These are phyloP conservation scores for Temnothorax longispinosus DNA, from an alignment of 1,140 invertebrate species.

Conservation along the genomic window DNA sequence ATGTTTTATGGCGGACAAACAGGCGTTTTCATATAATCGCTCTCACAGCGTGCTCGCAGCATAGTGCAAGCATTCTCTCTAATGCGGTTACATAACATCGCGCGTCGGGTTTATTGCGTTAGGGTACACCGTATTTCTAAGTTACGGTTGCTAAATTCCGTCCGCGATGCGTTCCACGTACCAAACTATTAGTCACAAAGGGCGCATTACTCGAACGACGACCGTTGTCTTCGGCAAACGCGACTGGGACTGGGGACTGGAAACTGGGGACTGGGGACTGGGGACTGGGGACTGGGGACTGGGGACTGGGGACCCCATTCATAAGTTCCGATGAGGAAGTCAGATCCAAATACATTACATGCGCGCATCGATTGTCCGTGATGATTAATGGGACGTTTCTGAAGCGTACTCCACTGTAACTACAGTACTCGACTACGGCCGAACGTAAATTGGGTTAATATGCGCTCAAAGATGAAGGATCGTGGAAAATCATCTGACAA, in stretches of 20 bases:
- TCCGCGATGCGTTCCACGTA: background rate
- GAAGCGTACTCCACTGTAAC: conserved; percentile 70
- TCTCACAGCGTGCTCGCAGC: background rate
- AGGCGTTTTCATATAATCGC: conserved; percentile 60
- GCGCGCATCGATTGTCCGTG: conserved; percentile 72
- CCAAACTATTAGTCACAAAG: conserved; percentile 42
- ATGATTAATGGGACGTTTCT: conserved; percentile 76
- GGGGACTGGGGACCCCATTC: conserved; percentile 16
- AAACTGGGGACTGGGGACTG: too few relatives aligned
- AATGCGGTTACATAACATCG: conserved; percentile 57
- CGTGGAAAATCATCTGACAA: conserved; percentile 61
- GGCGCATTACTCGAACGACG: conserved; percentile 22
- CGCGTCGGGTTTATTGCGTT: conserved; percentile 44
- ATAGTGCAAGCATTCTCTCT: background rate
- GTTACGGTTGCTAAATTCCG: conserved; percentile 60
- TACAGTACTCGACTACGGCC: conserved; percentile 66
- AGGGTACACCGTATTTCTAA: conserved; percentile 11
- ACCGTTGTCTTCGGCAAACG: conserved; percentile 31
- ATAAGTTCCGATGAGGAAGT: conserved; percentile 56
- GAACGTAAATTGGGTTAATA: conserved; percentile 75
- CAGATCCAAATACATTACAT: conserved; percentile 68
- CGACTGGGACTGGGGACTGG: background rate
- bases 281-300: too few relatives aligned
- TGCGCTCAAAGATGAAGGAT: conserved; percentile 73
- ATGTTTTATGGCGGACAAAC: conserved; percentile 49